A percentile compares a stretch with the other conserved stretches of the same genome.
These are phyloP conservation scores for Botrylloides violaceus DNA, from an alignment of 23 tunicate species.

Conservation along the genomic window DNA sequence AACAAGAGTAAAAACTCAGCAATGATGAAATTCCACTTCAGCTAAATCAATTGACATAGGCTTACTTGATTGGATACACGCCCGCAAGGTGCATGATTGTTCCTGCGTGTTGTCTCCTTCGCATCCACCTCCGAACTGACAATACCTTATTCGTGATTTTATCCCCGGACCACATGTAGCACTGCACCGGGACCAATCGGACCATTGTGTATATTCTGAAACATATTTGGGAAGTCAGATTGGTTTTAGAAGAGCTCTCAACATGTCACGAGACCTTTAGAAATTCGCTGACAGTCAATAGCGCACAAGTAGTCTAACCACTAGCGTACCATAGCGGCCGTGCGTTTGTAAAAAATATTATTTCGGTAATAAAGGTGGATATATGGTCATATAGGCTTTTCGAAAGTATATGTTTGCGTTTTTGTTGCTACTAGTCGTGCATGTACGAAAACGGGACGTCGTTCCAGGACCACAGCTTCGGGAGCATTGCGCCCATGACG, in stretches of 20 bases:
- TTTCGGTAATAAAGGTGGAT: no score
- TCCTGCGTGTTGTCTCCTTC: background rate
- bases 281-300: no score
- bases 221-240: no score
- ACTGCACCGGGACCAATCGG: slow-evolving; percentile 11
- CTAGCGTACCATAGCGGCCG: no score
- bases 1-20: background rate
- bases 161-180: slow-evolving; percentile 11
- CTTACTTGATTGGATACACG: slow-evolving; percentile 21
- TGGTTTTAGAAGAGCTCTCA: no score
- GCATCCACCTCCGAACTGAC: slow-evolving; percentile 3
- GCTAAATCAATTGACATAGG: background rate
- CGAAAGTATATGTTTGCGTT: no score
- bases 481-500: background rate
- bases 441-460: no score
- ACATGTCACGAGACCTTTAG: no score
- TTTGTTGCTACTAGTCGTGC: no score
- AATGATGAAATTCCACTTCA: background rate
- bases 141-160: background rate
- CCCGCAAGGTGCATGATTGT: background rate
- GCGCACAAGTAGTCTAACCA: no score
- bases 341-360: no score
- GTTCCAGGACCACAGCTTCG: background rate
- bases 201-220: slow-evolving; percentile 12
- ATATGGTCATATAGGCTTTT: no score